phyloP scores from a whole-genome alignment of 1,140 invertebrate species.

The Drosophila ercepeae region DNA sequence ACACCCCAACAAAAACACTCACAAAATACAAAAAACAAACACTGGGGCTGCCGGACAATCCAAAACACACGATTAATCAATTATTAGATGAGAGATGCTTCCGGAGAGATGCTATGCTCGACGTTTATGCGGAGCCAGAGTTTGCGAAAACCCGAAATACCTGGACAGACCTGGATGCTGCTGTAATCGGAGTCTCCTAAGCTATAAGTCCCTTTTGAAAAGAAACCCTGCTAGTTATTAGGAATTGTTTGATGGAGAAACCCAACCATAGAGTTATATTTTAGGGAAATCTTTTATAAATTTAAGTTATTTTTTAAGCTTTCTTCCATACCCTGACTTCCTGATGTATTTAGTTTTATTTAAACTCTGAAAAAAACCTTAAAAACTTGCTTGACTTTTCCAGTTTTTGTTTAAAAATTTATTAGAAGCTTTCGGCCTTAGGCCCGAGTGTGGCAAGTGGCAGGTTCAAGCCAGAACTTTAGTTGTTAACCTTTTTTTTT shows the following conservation, averaged over 20 bases:
- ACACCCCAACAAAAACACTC: constrained; percentile 18
- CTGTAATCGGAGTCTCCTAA: neutral
- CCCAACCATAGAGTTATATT: too few species aligned
- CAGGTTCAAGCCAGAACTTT: neutral
- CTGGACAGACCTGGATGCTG: neutral
- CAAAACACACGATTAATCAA: constrained; percentile 41
- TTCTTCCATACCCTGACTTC: neutral
- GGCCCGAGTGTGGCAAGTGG: too few species aligned
- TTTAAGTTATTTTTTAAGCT: too few species aligned
- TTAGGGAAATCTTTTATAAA: too few species aligned
- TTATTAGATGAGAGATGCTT: constrained; percentile 28
- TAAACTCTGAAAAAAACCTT: neutral
- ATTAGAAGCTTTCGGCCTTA: too few species aligned
- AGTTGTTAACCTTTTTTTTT: neutral
- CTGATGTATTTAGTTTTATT: neutral
- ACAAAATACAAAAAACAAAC: constrained; percentile 22
- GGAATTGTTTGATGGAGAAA: too few species aligned
- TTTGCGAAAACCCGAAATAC: neutral
- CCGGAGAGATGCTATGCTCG: too few species aligned
- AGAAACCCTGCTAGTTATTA: too few species aligned
- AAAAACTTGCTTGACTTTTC: too few species aligned
- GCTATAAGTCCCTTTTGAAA: too few species aligned
- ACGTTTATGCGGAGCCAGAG: constrained; percentile 18
- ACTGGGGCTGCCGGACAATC: constrained; percentile 38
- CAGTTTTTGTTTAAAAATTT: too few species aligned